Evolutionary conservation across 1,140 invertebrate genomes (phyloP).

Genomic region (Leptopilina clavipes): DNA sequence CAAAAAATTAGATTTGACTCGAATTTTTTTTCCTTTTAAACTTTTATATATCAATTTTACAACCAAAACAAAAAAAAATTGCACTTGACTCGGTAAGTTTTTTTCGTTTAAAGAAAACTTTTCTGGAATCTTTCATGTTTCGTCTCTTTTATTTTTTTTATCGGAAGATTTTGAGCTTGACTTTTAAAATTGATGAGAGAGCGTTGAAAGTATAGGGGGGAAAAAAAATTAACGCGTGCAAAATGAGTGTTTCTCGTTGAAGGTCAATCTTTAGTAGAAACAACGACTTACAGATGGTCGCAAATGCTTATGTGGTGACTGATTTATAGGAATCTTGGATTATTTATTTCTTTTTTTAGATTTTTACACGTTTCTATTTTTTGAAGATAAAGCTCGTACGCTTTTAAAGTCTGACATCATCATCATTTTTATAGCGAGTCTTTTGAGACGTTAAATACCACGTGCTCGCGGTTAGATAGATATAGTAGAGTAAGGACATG

Average conservation of each 20-base stretch:
- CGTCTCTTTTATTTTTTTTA: background rate
- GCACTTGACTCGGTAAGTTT: too few relatives aligned
- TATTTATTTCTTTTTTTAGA: background rate
- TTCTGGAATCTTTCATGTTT: too few relatives aligned
- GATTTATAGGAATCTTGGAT: slow-evolving; percentile 2
- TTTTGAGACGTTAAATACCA: background rate
- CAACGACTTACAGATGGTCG: slow-evolving; percentile 4
- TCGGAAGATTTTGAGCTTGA: background rate
- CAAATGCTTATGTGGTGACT: background rate
- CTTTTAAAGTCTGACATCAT: slow-evolving; percentile 3
- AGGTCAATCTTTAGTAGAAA: slow-evolving; percentile 5
- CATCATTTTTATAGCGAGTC: background rate
- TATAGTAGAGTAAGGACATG: background rate
- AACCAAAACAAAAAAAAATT: too few relatives aligned
- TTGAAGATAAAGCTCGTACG: background rate
- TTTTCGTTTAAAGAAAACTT: too few relatives aligned
- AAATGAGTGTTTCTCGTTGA: background rate
- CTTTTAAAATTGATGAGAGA: background rate
- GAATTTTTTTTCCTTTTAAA: too few relatives aligned
- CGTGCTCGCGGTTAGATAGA: background rate
- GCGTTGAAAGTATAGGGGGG: background rate
- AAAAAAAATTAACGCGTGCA: background rate
- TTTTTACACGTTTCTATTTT: background rate
- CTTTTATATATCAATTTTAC: too few relatives aligned
- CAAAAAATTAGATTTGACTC: too few relatives aligned